A percentile compares a stretch with the other conserved stretches of the same genome.
Evolutionary conservation across 2,797 vertebrate species (phyloP).

Genomic region (Typhlichthys subterraneus): DNA sequence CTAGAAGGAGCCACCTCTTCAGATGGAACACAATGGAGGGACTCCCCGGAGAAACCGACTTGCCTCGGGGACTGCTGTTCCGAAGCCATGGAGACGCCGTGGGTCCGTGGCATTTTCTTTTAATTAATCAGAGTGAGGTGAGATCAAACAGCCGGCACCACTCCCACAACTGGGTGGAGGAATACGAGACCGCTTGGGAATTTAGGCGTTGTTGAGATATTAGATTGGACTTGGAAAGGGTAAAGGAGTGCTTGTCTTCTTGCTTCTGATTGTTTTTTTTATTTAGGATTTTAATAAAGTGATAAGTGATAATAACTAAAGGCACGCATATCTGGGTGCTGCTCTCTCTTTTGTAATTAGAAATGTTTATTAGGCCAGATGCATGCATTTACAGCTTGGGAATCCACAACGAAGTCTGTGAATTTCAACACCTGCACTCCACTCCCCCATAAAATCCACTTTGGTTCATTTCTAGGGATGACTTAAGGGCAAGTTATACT

Average conservation of each 20-base stretch:
- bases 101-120: conserved; percentile 57
- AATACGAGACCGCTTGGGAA: not conserved
- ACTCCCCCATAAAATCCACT: conserved; percentile 62
- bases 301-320: conserved; percentile 54
- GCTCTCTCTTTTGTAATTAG: conserved; percentile 47
- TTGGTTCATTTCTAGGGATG: conserved; percentile 59
- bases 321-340: conserved; percentile 22
- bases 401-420: conserved; percentile 61
- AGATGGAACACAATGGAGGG: conserved; percentile 52
- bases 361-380: conserved; percentile 76
- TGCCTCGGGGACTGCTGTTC: conserved; percentile 46
- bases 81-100: conserved; percentile 64
- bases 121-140: conserved; percentile 64
- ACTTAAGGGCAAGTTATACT: conserved; percentile 58
- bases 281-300: conserved; percentile 55
- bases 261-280: conserved; percentile 41
- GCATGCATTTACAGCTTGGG: conserved; percentile 64
- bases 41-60: conserved; percentile 36
- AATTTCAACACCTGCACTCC: conserved; percentile 72
- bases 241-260: conserved; percentile 42
- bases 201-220: conserved; percentile 10
- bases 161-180: conserved; percentile 40
- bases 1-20: conserved; percentile 63
- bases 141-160: conserved; percentile 62
- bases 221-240: not conserved